phyloP scores from a whole-genome alignment of 1,140 invertebrate species.

The Sogatella furcifera region DNA sequence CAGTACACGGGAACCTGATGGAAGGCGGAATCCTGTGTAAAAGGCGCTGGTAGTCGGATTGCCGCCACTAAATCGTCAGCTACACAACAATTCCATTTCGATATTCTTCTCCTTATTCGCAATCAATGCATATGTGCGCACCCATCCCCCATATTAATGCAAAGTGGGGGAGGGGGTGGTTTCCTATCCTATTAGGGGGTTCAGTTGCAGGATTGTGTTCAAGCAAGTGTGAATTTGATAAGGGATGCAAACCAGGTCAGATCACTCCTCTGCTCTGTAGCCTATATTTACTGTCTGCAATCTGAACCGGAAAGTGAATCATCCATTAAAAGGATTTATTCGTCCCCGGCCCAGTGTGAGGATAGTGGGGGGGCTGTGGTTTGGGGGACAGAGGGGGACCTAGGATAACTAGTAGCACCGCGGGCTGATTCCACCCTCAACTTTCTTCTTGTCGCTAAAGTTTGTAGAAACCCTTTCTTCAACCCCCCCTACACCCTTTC shows the following conservation, averaged over 20 bases:
- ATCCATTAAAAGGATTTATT: constrained; percentile 3
- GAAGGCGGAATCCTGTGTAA: too few species aligned
- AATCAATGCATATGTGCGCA: background rate
- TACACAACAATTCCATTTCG: constrained; percentile 1
- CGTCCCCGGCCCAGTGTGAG: background rate
- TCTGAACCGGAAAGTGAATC: constrained; percentile 2
- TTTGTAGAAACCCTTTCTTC: too few species aligned
- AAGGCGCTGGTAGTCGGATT: background rate
- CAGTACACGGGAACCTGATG: too few species aligned
- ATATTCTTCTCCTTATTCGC: background rate
- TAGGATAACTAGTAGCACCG: too few species aligned
- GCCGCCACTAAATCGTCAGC: background rate
- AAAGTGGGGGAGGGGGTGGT: background rate
- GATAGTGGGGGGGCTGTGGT: background rate
- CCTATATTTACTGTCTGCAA: background rate
- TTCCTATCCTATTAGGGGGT: background rate
- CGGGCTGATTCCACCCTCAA: background rate
- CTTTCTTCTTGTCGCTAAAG: background rate
- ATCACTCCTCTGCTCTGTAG: background rate
- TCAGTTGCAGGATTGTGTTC: background rate
- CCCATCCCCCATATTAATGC: background rate
- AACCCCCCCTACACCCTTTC: too few species aligned
- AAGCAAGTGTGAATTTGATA: background rate
- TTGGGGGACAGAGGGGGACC: background rate
- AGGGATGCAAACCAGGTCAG: background rate